phyloP scores from a whole-genome alignment of 2,888 invertebrate genomes.

The Strigamia maritima region DNA sequence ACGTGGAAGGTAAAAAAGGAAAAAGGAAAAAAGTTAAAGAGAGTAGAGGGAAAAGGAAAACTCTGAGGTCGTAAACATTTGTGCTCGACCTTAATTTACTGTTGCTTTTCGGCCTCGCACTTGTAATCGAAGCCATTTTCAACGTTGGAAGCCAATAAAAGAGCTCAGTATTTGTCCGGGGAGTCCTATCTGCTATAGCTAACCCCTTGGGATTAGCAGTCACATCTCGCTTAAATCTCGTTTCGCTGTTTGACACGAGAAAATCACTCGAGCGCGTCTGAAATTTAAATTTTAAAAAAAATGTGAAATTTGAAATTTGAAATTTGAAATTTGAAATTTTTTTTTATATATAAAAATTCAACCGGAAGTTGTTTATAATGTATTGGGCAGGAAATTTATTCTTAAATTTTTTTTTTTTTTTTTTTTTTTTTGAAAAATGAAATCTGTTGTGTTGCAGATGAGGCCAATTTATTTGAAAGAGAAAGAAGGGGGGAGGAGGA shows the following conservation, averaged over 20 bases:
- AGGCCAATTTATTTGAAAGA: slow-evolving; percentile 6
- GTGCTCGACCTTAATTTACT: neutral
- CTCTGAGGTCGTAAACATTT: neutral
- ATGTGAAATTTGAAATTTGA: too few species aligned
- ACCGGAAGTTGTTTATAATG: neutral
- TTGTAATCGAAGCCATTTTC: slow-evolving; percentile 8
- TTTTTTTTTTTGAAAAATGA: neutral
- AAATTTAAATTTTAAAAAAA: too few species aligned
- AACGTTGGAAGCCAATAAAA: slow-evolving; percentile 4
- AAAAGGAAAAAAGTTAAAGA: neutral
- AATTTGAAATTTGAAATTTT: too few species aligned
- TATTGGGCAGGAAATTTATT: neutral
- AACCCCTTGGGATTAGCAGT: slow-evolving; percentile 27
- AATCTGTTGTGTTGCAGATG: slow-evolving; percentile 1
- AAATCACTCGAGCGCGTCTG: neutral
- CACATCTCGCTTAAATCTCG: slow-evolving; percentile 10
- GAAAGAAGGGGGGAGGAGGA: neutral
- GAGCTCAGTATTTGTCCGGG: slow-evolving; percentile 21
- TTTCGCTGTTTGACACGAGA: neutral
- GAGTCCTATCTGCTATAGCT: neutral
- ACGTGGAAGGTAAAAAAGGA: neutral
- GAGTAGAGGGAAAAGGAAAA: too few species aligned
- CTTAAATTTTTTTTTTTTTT: neutral
- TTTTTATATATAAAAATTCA: neutral
- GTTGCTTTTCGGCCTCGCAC: neutral